Conservation (phyloP, 2,888 invertebrate genomes). For the Amorpha juglandis region DNA sequence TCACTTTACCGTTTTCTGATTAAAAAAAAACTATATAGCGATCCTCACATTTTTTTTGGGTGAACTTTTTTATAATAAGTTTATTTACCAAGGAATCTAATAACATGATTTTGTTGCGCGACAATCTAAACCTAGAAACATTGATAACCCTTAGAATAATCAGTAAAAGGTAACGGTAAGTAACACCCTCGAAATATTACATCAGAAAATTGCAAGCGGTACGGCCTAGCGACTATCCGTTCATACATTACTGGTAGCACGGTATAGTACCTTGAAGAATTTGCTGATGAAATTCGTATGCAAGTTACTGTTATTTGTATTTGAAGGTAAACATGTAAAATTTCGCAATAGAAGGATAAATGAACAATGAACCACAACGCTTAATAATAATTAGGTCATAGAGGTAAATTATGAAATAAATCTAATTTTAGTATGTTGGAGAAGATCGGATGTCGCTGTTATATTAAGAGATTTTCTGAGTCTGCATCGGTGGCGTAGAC, state of each 20-base stretch:
- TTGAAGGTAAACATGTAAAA: neutral
- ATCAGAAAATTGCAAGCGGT: conserved; percentile 3
- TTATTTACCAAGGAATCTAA: too few relatives aligned
- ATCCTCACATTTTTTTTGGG: too few relatives aligned
- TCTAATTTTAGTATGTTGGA: too few relatives aligned
- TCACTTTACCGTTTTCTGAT: too few relatives aligned
- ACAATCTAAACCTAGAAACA: conserved; percentile 12
- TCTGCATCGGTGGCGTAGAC: too few relatives aligned
- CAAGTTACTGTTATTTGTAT: neutral
- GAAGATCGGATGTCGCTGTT: too few relatives aligned
- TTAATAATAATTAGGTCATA: neutral
- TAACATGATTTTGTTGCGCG: neutral
- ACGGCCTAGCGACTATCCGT: neutral
- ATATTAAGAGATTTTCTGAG: too few relatives aligned
- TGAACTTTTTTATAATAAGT: too few relatives aligned
- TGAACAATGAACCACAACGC: neutral
- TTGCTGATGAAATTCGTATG: conserved; percentile 14
- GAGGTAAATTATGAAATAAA: too few relatives aligned
- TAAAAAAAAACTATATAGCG: too few relatives aligned
- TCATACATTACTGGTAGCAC: neutral
- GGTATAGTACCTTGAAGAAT: neutral
- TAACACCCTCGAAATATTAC: neutral
- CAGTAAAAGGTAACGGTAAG: conserved; percentile 6
- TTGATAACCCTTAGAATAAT: conserved; percentile 1
- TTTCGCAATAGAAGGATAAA: neutral